Percentiles rank a stretch among this genome's conserved stretches.
Evolutionary conservation across 2,797 vertebrate species (phyloP).

Genomic region (Antrozous pallidus): DNA sequence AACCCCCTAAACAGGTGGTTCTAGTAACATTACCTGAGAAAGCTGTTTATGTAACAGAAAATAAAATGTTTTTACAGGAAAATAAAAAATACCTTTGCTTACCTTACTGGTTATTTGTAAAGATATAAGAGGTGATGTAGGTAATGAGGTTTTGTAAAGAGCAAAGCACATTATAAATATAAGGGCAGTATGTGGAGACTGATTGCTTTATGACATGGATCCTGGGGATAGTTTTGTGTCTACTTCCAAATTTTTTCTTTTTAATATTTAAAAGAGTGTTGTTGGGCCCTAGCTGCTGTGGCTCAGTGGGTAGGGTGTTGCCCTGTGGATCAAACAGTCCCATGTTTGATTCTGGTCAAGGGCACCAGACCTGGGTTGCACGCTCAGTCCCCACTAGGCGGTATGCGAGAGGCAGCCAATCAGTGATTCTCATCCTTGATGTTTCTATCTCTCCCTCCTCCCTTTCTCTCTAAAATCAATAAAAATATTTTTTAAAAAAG

Average conservation of each 20-base stretch:
- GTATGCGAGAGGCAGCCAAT: too few species aligned
- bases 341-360: too few species aligned
- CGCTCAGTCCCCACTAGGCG: too few species aligned
- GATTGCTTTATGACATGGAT: background rate
- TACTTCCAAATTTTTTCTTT: background rate
- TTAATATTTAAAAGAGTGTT: slow-evolving; percentile 26
- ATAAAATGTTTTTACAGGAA: slow-evolving; percentile 56
- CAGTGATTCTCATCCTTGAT: too few species aligned
- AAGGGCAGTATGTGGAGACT: background rate
- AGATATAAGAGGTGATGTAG: background rate
- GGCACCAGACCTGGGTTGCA: too few species aligned
- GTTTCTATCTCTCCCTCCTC: too few species aligned
- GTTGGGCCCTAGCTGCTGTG: background rate
- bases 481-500: too few species aligned
- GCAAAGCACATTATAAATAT: background rate
- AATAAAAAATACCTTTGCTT: background rate
- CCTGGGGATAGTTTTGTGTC: background rate
- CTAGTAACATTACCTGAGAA: slow-evolving; percentile 19
- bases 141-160: background rate
- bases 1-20: background rate
- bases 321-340: too few species aligned
- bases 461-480: too few species aligned
- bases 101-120: slow-evolving; percentile 21
- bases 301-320: too few species aligned
- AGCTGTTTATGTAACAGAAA: slow-evolving; percentile 61